Evolutionary conservation across 2,888 invertebrate species (phyloP), one percentile per base, ranked within the genome.

Genomic region (Drosophila colorata): DNA sequence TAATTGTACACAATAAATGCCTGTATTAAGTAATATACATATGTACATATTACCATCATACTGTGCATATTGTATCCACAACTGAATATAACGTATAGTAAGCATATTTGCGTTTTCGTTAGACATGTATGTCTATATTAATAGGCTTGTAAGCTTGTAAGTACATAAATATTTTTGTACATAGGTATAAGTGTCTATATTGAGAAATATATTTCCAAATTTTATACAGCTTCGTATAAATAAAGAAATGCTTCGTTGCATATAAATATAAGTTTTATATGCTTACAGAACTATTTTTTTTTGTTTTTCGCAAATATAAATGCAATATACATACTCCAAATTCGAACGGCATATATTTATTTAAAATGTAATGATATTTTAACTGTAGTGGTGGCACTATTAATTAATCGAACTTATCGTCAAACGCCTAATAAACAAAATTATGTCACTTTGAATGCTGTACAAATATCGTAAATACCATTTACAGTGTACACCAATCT

Each of bases 361-460:
- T 76, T 68, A 68, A 74, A 74, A 66, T 75, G 70, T 74, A 75
- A 74, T 74, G 69, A 74, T 74, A 74, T 57, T 66, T 74, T 69
- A 65, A 57, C 74, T 66, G 51, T 66, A 74, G 74, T 75, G 74
- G 67, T 75, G 74, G 47, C 71, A 74, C 75, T 53, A 18, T 16
- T 31, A 74, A 41, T 14, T 28, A 16, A 75, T 75, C 58, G 61
- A 66, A 70, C 38, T 47, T 59, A 67, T 74, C 66, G 61, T 48
- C 33, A 47, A 58, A 71, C 52, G 65, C 49, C 49, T 46, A 58
- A 60, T 56, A 37, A 52, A 44, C 25, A n/a, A 20, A 38, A 25
- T 38, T 23, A 38, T 38, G 40, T 53, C 25, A 48, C 61, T 47
- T 20, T 18, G 41, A 65, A 23, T 13, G 51, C 2, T 37, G 9